These are phyloP conservation scores for Ceyx melanurus DNA, from an alignment of 2,113 vertebrate species.

Conservation along the genomic window DNA sequence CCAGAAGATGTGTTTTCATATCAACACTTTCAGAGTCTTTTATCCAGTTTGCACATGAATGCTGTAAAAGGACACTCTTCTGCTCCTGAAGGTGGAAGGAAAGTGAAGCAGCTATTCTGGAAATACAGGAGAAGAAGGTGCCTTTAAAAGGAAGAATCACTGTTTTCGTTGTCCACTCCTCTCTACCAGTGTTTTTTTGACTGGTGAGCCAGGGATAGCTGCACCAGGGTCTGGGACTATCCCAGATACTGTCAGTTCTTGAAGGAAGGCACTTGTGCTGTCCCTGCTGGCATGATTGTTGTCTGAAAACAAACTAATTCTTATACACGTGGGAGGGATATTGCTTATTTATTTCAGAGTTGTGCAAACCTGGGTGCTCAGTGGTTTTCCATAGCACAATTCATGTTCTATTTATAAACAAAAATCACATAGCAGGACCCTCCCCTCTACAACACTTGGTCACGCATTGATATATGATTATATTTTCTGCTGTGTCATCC, in stretches of 20 bases:
- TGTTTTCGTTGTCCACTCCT: background rate
- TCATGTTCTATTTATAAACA: too few species aligned
- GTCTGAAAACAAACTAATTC: too few species aligned
- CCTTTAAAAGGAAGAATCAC: background rate
- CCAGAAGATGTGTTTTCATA: background rate
- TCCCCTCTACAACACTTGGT: too few species aligned
- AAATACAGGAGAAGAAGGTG: background rate
- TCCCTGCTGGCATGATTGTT: background rate
- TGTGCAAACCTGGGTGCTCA: too few species aligned
- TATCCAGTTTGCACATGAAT: background rate
- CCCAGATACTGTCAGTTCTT: too few species aligned
- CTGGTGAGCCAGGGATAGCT: background rate
- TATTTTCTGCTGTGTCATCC: too few species aligned
- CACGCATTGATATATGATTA: too few species aligned
- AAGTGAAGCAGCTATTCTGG: background rate
- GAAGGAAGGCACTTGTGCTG: background rate
- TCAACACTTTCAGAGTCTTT: background rate
- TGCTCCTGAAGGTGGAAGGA: background rate
- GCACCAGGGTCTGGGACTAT: background rate
- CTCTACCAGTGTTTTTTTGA: background rate
- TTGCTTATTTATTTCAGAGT: too few species aligned
- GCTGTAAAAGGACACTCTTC: background rate
- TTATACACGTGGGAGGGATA: too few species aligned
- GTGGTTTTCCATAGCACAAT: too few species aligned
- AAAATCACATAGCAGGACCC: too few species aligned